phyloP scores from a whole-genome alignment of 1,140 invertebrate species.

The Heliconius eleuchia region DNA sequence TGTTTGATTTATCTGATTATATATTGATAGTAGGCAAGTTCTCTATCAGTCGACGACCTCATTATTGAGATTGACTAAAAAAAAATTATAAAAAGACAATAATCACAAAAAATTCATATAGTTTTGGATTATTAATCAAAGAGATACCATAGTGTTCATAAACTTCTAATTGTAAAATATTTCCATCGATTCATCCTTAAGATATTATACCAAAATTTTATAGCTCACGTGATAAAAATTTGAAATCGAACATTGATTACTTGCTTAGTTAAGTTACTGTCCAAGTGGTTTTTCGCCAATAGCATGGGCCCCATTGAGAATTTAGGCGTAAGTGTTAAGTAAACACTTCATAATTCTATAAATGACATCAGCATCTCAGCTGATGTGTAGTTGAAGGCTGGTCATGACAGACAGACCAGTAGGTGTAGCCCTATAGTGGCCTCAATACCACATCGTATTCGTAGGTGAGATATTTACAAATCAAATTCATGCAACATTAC shows the following conservation, averaged over 20 bases:
- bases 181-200: constrained; percentile 17
- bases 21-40: not conserved
- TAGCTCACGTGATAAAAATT: not conserved
- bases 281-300: not conserved
- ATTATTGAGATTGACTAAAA: not conserved
- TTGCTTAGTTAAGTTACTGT: not conserved
- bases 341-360: constrained; percentile 56
- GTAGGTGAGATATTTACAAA: constrained; percentile 25
- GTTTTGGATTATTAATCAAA: constrained; percentile 3
- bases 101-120: not conserved
- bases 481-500: not conserved
- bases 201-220: not conserved
- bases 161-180: constrained; percentile 22
- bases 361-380: constrained; percentile 70
- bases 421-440: constrained; percentile 48
- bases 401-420: constrained; percentile 48
- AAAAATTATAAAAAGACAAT: not conserved
- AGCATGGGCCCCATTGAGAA: constrained; percentile 38
- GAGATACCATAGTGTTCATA: constrained; percentile 1
- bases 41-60: not conserved
- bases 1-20: not conserved
- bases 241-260: constrained; percentile 5
- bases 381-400: constrained; percentile 71
- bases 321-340: constrained; percentile 46
- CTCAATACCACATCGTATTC: constrained; percentile 43